Conservation (phyloP, 2,888 invertebrate genomes). For the Apocheima hispidaria region DNA sequence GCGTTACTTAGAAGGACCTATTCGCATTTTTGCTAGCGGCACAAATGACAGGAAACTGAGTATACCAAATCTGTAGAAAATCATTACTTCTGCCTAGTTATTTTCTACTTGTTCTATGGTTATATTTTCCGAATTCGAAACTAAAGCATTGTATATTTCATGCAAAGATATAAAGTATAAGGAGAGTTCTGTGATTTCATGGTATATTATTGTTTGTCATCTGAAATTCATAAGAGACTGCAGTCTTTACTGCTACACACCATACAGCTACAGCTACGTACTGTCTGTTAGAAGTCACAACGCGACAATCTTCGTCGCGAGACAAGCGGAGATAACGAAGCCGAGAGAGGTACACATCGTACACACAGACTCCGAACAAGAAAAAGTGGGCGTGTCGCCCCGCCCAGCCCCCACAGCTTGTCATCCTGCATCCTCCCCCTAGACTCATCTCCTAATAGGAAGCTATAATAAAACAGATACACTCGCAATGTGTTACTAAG, state of each 20-base stretch:
- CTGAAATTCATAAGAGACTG: not conserved
- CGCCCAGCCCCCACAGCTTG: conserved; percentile 74
- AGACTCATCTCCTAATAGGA: conserved; percentile 80
- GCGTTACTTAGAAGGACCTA: too few relatives aligned
- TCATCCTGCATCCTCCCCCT: conserved; percentile 70
- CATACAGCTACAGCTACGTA: not conserved
- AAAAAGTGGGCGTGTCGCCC: conserved; percentile 83
- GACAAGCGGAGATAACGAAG: conserved; percentile 48
- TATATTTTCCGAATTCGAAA: too few relatives aligned
- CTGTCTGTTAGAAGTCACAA: not conserved
- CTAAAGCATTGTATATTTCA: too few relatives aligned
- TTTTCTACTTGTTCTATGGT: too few relatives aligned
- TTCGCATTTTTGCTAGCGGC: too few relatives aligned
- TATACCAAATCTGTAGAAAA: too few relatives aligned
- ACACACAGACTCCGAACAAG: conserved; percentile 61
- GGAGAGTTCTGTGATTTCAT: too few relatives aligned
- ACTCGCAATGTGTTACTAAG: conserved; percentile 83
- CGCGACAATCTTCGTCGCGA: conserved; percentile 10
- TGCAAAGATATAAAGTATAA: too few relatives aligned
- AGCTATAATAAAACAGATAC: conserved; percentile 83
- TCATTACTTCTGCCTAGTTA: too few relatives aligned
- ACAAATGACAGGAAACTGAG: too few relatives aligned
- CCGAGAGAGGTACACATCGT: conserved; percentile 56
- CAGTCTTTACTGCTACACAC: not conserved
- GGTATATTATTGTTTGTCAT: not conserved